phyloP scores from a whole-genome alignment of 2,113 vertebrate species.

The Phrynosoma platyrhinos region DNA sequence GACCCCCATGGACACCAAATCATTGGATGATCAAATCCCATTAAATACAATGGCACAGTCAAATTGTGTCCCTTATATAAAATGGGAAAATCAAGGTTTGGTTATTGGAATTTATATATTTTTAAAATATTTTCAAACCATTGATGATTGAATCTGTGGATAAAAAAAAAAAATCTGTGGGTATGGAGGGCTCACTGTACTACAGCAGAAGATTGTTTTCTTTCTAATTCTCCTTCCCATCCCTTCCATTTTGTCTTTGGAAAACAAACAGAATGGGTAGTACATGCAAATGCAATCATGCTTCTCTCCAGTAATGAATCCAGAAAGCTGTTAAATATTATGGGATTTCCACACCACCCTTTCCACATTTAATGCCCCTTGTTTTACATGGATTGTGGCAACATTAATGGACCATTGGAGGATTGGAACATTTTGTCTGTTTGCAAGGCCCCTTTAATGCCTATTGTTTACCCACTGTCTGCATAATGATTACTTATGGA shows the following conservation, averaged over 20 bases:
- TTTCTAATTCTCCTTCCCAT: background rate
- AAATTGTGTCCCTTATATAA: no score
- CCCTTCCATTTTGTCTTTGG: slow-evolving; percentile 33
- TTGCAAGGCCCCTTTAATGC: slow-evolving; percentile 55
- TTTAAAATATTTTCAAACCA: no score
- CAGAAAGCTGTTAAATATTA: slow-evolving; percentile 60
- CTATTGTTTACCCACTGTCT: slow-evolving; percentile 48
- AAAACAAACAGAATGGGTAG: slow-evolving; percentile 34
- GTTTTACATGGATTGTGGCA: slow-evolving; percentile 7
- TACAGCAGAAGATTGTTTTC: background rate
- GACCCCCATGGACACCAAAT: no score
- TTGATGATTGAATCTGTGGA: no score
- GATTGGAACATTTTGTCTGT: slow-evolving; percentile 52
- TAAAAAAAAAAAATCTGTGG: no score
- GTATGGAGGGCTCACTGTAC: no score
- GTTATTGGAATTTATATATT: no score
- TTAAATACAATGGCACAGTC: no score
- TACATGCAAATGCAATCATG: slow-evolving; percentile 63
- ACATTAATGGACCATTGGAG: slow-evolving; percentile 45
- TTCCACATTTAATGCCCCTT: slow-evolving; percentile 47
- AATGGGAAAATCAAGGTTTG: no score
- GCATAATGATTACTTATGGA: slow-evolving; percentile 60
- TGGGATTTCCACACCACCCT: slow-evolving; percentile 37
- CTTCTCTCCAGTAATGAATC: slow-evolving; percentile 63
- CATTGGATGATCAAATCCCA: no score